Evolutionary conservation across 1,140 invertebrate species (phyloP).

Genomic region (Asbolus verrucosus): DNA sequence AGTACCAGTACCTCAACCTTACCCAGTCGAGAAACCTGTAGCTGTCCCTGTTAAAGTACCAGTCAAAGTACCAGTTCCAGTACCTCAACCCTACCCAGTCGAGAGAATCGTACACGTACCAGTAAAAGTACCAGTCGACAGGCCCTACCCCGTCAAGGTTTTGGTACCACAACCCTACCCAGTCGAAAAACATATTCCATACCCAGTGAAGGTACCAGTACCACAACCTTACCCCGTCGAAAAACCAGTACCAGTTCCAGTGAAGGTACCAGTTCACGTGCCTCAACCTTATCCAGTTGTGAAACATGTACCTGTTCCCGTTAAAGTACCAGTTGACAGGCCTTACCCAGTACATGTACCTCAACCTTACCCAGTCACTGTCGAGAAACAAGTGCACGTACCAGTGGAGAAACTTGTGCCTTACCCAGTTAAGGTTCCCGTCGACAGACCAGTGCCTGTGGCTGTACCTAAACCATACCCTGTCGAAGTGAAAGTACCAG

Average conservation of each 20-base stretch:
- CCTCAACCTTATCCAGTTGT: slow-evolving; percentile 74
- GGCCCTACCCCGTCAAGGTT: slow-evolving; percentile 75
- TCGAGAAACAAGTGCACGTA: slow-evolving; percentile 72
- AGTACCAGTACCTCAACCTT: slow-evolving; percentile 70
- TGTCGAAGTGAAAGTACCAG: slow-evolving; percentile 73
- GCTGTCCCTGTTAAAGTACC: slow-evolving; percentile 68
- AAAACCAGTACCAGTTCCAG: slow-evolving; percentile 72
- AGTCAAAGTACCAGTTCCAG: slow-evolving; percentile 74
- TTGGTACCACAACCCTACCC: slow-evolving; percentile 71
- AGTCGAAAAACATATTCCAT: slow-evolving; percentile 74
- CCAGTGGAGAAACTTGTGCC: slow-evolving; percentile 76
- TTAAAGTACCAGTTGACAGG: slow-evolving; percentile 72
- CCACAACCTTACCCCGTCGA: slow-evolving; percentile 81
- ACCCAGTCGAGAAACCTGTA: slow-evolving; percentile 71
- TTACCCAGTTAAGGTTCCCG: slow-evolving; percentile 77
- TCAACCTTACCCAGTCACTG: slow-evolving; percentile 71
- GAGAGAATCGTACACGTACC: slow-evolving; percentile 74
- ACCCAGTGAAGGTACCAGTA: slow-evolving; percentile 78
- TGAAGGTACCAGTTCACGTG: slow-evolving; percentile 74
- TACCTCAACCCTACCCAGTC: slow-evolving; percentile 70
- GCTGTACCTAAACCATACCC: slow-evolving; percentile 72
- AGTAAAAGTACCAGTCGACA: slow-evolving; percentile 75
- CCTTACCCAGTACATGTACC: slow-evolving; percentile 74
- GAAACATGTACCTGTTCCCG: slow-evolving; percentile 74
- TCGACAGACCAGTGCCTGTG: slow-evolving; percentile 75